Base-by-base conservation (phyloP, 2,113 vertebrate genomes). In the Notiomystis cincta region DNA sequence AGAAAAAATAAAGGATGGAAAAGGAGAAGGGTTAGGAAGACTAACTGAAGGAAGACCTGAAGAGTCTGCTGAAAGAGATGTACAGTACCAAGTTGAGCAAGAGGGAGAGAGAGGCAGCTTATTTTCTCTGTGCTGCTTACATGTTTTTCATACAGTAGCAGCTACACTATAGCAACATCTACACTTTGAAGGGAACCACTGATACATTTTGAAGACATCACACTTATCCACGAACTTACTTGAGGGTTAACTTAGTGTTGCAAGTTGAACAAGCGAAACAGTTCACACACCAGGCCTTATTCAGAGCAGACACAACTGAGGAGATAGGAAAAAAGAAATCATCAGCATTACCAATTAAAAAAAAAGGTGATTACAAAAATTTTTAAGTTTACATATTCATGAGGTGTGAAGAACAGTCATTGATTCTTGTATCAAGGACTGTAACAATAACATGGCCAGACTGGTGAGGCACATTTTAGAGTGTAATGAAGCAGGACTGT, bases 281-380 rank as follows among this genome's bases (percentile, higher is more conserved):
- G 97, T 98, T 99, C 93, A 99, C 99, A 61, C 99, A 99, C 99
- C 99, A 99, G 35, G 99, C 99, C 98, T 99, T 99, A 97, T 99
- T 99, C 81, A 99, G 98, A 50, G 99, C 99, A 64, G 99, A 99
- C 56, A 99, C 99, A 97, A 99, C 99, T 99, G 87, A 35, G 37
- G 38, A 38, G 48, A 94, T 15, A 90, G 28, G 44, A 95, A 42
- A 92, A 83, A 70, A 24, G 6, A 93, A 71, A 89, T 54, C 5
- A 61, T 76, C 83, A 93, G 37, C 37, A 7, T 80, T 60, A 94
- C 42, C 21, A 72, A 84, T 51, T 18, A 5, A 40, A 42, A 54
- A 16, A 70, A 51, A 25, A 9, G 71, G 5, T 9, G 10, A 37
- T 44, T 37, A 51, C 42, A 64, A 58, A 66, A 33, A 48, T 25